Evolutionary conservation across 2,113 vertebrate genomes (phyloP).

Genomic region (Malurus cyaneus): DNA sequence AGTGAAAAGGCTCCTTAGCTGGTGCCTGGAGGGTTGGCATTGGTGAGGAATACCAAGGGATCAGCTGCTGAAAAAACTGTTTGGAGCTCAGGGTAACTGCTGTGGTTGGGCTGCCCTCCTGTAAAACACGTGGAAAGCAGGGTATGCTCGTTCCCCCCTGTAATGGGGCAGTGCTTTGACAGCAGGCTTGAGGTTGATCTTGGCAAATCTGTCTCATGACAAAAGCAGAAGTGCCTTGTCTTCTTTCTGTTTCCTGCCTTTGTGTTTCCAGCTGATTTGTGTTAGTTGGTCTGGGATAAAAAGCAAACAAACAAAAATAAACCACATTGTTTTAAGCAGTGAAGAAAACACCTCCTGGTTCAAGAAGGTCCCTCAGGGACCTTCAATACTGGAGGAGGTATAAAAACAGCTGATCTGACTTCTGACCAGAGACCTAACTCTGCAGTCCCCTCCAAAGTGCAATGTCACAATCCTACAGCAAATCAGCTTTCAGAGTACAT

Average conservation of each 20-base stretch:
- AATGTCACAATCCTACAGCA: neutral
- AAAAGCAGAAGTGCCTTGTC: neutral
- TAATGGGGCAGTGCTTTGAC: neutral
- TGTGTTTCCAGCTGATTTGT: neutral
- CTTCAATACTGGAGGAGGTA: neutral
- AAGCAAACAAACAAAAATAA: neutral
- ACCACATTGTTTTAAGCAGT: neutral
- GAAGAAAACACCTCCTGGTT: neutral
- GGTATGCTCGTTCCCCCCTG: fast-evolving
- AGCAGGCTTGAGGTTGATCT: neutral
- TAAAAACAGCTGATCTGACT: neutral
- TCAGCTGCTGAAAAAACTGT: neutral
- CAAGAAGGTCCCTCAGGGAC: neutral
- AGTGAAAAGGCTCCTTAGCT: neutral
- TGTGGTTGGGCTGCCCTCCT: neutral
- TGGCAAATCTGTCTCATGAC: neutral
- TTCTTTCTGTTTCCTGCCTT: neutral
- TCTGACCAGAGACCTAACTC: neutral
- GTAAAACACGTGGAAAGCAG: neutral
- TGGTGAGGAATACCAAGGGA: neutral
- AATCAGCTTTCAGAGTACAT: neutral
- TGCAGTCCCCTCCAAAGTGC: fast-evolving
- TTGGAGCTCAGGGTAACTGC: neutral
- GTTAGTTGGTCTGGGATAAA: neutral
- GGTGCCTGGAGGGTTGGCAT: neutral